Base-by-base conservation (phyloP, 2,113 vertebrate species). In the Chelonoidis abingdonii region DNA sequence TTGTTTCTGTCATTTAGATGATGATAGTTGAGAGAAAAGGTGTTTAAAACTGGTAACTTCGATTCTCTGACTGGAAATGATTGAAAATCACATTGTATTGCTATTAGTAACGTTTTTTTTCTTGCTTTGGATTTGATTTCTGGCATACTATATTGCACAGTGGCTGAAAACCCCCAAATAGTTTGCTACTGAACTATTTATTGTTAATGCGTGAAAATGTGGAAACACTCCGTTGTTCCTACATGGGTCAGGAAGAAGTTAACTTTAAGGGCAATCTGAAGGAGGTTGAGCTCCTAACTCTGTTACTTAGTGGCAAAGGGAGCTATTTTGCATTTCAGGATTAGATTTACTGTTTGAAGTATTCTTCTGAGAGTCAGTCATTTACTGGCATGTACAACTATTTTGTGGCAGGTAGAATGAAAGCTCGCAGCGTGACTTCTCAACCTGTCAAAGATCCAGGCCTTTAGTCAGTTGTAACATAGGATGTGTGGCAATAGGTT, bases 401-500 rank as follows among this genome's bases (percentile, higher is more conserved):
- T 56, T 57, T 88, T 84, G 86, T 94, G 86, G 59, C 78, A 16
- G 38, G 91, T 80, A n/a, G 59, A 93, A 78, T 62, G 89, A 92
- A 92, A 88, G 53, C 82, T 91, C 84, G 54, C 44, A 72, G 95
- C 38, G 47, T 92, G 81, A 59, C 31, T 93, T 96, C 84, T 75
- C 92, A 88, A 7, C n/a, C 80, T 87, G 1, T 22, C n/a, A 44
- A 54, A 75, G 83, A 84, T 83, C 83, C 91, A 65, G 80, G 65
- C 31, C 47, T 93, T 22, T 21, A 57, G 87, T 82, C 84, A 93
- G 35, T 57, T 81, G 24, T 62, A 50, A 12, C 24, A 80, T 5
- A 92, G 95, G 16, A 80, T 89, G 75, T 94, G 78, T 89, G 93
- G 91, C 93, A 97, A 87, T 87, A 93, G 78, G 82, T 83, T 89